Evolutionary conservation across 2,888 invertebrate genomes (phyloP).

Genomic region (Chrysolina oricalcia): DNA sequence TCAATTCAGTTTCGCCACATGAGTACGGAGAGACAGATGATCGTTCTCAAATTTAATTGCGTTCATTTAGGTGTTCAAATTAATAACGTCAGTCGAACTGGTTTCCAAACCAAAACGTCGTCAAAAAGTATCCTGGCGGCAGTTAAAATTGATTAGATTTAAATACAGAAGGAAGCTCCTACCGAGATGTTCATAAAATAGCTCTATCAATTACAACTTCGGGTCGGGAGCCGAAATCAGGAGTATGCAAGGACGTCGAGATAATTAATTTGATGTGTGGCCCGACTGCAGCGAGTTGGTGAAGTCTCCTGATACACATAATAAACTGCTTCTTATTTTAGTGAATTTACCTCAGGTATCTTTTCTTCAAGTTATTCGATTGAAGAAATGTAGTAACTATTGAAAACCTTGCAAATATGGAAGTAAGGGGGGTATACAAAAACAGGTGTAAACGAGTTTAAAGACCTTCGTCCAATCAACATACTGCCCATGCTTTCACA

Average conservation of each 20-base stretch:
- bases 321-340: no score
- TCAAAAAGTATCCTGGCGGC: constrained; percentile 32
- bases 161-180: constrained; percentile 38
- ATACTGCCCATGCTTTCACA: no score
- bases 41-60: neutral
- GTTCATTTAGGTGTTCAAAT: neutral
- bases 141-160: constrained; percentile 43
- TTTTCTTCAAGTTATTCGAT: no score
- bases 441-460: no score
- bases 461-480: no score
- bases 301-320: neutral
- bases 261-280: neutral
- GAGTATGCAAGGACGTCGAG: neutral
- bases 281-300: neutral
- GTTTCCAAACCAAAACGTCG: constrained; percentile 1
- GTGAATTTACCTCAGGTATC: no score
- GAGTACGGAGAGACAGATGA: neutral
- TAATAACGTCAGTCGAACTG: constrained; percentile 26
- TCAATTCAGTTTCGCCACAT: neutral
- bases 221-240: constrained; percentile 30
- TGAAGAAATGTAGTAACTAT: no score
- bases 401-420: no score
- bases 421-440: no score
- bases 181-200: constrained; percentile 42
- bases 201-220: constrained; percentile 41